Evolutionary conservation across 2,888 invertebrate genomes (phyloP), one percentile per base, ranked within the genome.

Genomic region (Drosophila eohydei): DNA sequence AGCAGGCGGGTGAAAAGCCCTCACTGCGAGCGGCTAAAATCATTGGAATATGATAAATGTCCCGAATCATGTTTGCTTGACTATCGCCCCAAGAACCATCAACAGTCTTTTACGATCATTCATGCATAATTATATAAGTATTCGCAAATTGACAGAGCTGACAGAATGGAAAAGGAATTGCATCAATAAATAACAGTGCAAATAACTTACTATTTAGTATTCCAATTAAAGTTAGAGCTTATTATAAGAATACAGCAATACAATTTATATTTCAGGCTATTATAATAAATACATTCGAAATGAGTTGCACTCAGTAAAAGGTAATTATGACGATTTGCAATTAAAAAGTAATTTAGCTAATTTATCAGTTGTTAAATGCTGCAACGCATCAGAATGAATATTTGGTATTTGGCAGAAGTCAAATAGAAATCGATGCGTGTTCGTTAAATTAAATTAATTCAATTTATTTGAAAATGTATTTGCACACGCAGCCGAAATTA

Each of bases 401-500:
- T 78, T 75, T 80, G 63, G 82, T 61, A 72, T 61, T 80, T 73
- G 61, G 66, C 66, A 72, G 66, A 86, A 80, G 77, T 79, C 71
- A 80, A 80, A 80, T 79, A 57, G 67, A 75, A 81, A 75, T 74
- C 68, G 78, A 78, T 76, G 76, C 64, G 76, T 71, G 57, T 70
- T 77, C 83, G 81, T 75, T 71, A 74, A 77, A 89, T 87, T 69
- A 88, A 90, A 81, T 88, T 85, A 91, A 89, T 91, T 91, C 81
- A 78, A 88, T 86, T 91, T 87, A 83, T 83, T 84, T 85, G 72
- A 72, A 90, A 91, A 81, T 88, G 71, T 91, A 88, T 91, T 91
- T 91, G 84, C 90, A 84, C 81, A 91, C 82, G 85, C 84, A 87
- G 89, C 88, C 90, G 78, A 91, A 91, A 91, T 91, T 88, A 90